Conservation (phyloP, 2,797 vertebrate species). For the Simalia tracyae region DNA sequence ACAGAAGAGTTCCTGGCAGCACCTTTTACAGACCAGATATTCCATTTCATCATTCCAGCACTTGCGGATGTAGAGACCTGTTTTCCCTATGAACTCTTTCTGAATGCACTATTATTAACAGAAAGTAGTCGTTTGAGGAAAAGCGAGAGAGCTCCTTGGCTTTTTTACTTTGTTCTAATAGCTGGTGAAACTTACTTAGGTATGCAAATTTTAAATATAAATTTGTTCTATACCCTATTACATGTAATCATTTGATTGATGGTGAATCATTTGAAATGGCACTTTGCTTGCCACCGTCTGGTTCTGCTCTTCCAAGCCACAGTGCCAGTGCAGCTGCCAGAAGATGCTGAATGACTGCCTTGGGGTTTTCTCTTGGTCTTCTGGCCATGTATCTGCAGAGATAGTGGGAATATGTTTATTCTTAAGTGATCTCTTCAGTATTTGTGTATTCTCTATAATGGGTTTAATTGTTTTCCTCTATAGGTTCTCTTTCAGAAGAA, state of each 20-base stretch:
- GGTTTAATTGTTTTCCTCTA: constrained; percentile 23
- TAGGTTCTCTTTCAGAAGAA: constrained; percentile 89
- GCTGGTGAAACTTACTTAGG: constrained; percentile 89
- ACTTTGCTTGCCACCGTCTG: background rate
- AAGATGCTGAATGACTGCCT: background rate
- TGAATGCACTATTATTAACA: constrained; percentile 83
- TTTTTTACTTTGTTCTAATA: constrained; percentile 94
- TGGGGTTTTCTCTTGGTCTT: background rate
- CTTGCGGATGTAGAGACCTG: constrained; percentile 81
- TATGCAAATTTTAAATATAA: constrained; percentile 63
- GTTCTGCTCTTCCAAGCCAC: background rate
- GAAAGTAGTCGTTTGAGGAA: constrained; percentile 68
- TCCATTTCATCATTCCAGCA: constrained; percentile 93
- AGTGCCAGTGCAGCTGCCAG: background rate
- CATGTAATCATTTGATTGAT: background rate
- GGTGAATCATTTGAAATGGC: background rate
- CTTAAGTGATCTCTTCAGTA: background rate
- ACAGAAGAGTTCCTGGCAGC: constrained; percentile 92
- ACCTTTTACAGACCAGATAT: constrained; percentile 95
- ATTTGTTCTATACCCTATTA: background rate
- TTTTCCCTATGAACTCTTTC: constrained; percentile 93
- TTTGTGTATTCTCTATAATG: background rate
- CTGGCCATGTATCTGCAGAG: background rate
- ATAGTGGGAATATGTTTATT: background rate
- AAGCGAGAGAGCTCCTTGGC: constrained; percentile 84